A percentile compares a stretch with the other conserved stretches of the same genome.
Conservation (phyloP, 2,888 invertebrate genomes). For the Branchellion lobata region DNA sequence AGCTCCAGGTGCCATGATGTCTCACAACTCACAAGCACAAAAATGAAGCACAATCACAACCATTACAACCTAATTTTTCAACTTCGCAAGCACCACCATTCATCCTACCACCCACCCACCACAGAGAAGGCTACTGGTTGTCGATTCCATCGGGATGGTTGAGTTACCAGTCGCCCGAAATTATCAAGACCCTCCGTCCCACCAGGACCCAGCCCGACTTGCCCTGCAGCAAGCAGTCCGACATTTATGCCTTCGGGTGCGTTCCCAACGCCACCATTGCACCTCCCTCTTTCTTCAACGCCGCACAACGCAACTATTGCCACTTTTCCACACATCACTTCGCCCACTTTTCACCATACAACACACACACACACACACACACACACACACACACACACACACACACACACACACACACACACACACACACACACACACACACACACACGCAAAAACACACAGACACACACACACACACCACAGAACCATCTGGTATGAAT, state of each 20-base stretch:
- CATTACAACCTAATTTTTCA: too few relatives aligned
- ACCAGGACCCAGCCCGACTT: slow-evolving; percentile 73
- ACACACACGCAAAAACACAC: too few relatives aligned
- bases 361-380: not conserved
- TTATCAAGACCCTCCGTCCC: slow-evolving; percentile 78
- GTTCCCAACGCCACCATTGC: too few relatives aligned
- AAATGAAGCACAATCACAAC: too few relatives aligned
- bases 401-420: too few relatives aligned
- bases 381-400: not conserved
- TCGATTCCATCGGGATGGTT: slow-evolving; percentile 95
- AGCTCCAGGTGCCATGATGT: slow-evolving; percentile 2
- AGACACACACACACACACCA: not conserved
- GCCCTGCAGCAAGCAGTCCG: slow-evolving; percentile 87
- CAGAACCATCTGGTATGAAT: slow-evolving; percentile 97
- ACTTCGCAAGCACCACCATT: too few relatives aligned
- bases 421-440: too few relatives aligned
- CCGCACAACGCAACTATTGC: too few relatives aligned
- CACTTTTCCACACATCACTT: too few relatives aligned
- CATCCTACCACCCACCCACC: slow-evolving; percentile 37
- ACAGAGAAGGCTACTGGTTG: slow-evolving; percentile 69
- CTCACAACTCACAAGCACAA: too few relatives aligned
- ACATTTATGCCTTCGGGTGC: slow-evolving; percentile 96
- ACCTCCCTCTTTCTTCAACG: too few relatives aligned
- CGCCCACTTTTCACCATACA: not conserved
- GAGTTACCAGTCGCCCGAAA: slow-evolving; percentile 95